Evolutionary conservation across 2,113 vertebrate species (phyloP).

Genomic region (Jaculus jaculus): DNA sequence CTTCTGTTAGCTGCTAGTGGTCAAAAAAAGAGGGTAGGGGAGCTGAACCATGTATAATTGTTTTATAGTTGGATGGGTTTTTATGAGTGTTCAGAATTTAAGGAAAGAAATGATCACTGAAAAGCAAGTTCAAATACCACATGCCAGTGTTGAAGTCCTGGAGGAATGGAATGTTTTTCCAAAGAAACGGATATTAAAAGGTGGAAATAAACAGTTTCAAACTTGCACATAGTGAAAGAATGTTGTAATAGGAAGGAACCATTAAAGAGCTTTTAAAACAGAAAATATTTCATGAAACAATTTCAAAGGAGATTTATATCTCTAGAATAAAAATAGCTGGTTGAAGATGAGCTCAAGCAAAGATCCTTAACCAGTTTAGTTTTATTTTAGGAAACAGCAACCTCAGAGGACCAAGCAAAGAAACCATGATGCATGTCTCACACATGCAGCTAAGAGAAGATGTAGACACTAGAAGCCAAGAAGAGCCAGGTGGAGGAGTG

Average conservation of each 20-base stretch:
- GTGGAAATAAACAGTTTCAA: constrained; percentile 15
- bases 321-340: constrained; percentile 68
- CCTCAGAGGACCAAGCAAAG: neutral
- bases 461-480: neutral
- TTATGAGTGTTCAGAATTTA: constrained; percentile 25
- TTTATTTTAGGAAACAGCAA: constrained; percentile 10
- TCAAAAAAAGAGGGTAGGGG: neutral
- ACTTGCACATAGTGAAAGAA: neutral
- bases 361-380: constrained; percentile 31
- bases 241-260: neutral
- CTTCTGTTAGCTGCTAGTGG: neutral
- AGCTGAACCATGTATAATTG: neutral
- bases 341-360: constrained; percentile 43
- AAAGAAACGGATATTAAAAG: neutral
- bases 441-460: neutral
- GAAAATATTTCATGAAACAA: constrained; percentile 16
- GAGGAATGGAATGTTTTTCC: neutral
- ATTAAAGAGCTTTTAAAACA: neutral
- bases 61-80: constrained; percentile 3
- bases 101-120: neutral
- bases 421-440: constrained; percentile 10
- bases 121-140: constrained; percentile 23
- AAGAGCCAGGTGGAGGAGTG: neutral
- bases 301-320: constrained; percentile 51
- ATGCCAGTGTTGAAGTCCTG: neutral